phyloP scores from a whole-genome alignment of 2,113 vertebrate species.

The Neotragus moschatus region DNA sequence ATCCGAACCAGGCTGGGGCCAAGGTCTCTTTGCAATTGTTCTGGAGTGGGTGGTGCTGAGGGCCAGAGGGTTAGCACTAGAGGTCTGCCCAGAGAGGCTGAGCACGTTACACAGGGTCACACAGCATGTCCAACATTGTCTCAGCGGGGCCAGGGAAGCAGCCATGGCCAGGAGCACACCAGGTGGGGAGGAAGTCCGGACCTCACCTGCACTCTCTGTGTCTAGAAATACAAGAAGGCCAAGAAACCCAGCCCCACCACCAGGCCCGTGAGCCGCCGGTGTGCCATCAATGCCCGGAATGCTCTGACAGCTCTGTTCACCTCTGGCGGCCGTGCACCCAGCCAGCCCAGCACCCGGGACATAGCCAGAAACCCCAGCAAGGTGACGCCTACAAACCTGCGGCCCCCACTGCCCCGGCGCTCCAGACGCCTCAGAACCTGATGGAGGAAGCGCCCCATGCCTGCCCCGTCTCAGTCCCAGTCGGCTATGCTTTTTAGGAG shows the following conservation, averaged over 20 bases:
- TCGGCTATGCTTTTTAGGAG: slow-evolving; percentile 65
- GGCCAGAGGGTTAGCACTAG: not conserved
- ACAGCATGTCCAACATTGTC: not conserved
- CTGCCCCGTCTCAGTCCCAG: not conserved
- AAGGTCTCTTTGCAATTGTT: not conserved
- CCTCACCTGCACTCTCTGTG: slow-evolving; percentile 23
- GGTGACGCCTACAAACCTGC: slow-evolving; percentile 49
- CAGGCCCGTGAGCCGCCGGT: slow-evolving; percentile 56
- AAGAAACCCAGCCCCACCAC: slow-evolving; percentile 69
- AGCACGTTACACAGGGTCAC: not conserved
- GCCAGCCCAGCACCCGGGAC: not conserved
- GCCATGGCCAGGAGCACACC: not conserved
- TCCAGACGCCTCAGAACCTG: slow-evolving; percentile 77
- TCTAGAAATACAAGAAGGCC: slow-evolving; percentile 81
- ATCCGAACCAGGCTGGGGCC: not conserved
- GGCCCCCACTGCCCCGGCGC: slow-evolving; percentile 61
- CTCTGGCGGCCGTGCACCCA: not conserved
- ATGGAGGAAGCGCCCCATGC: slow-evolving; percentile 53
- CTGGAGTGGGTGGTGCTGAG: not conserved
- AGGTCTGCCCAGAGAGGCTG: not conserved
- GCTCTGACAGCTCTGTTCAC: slow-evolving; percentile 60
- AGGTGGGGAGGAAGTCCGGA: not conserved
- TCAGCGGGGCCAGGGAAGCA: not conserved
- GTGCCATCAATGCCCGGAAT: slow-evolving; percentile 45
- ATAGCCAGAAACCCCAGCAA: slow-evolving; percentile 25